These are phyloP conservation scores for Tympanuchus pallidicinctus DNA, from an alignment of 2,113 vertebrate species.

Conservation along the genomic window DNA sequence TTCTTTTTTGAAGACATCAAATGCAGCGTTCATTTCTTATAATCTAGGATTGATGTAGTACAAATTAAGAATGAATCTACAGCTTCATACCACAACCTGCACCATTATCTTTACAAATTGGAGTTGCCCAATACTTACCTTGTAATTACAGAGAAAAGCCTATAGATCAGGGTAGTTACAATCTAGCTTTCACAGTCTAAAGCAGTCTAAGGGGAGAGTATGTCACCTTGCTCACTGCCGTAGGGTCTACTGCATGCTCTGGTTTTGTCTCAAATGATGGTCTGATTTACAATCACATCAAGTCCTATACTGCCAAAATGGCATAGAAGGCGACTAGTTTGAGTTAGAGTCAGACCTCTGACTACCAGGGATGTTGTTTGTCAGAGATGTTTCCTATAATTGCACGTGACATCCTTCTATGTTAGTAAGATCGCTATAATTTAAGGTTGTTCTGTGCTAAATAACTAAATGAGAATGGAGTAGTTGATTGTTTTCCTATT, in stretches of 20 bases:
- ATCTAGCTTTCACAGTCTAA: not conserved
- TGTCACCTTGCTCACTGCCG: not conserved
- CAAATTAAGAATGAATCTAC: not conserved
- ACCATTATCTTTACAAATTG: not conserved
- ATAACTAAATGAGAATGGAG: not conserved
- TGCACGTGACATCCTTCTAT: conserved; percentile 9
- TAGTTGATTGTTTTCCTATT: not conserved
- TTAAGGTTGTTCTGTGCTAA: not conserved
- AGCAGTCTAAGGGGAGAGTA: not conserved
- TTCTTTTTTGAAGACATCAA: not conserved
- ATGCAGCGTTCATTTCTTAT: not conserved
- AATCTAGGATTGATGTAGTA: not conserved
- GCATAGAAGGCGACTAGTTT: not conserved
- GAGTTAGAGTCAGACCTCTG: not conserved
- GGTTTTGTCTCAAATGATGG: not conserved
- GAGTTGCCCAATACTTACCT: not conserved
- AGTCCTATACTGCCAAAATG: not conserved
- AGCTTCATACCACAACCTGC: not conserved
- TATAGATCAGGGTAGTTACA: not conserved
- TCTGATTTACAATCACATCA: not conserved
- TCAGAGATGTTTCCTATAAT: conserved; percentile 4
- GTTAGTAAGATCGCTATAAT: not conserved
- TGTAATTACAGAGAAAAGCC: not conserved
- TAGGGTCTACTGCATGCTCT: not conserved
- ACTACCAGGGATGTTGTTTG: not conserved